Percentiles rank a stretch among this genome's conserved stretches.
phyloP scores from a whole-genome alignment of 2,888 invertebrate species.

The Leptogaster cylindrica region DNA sequence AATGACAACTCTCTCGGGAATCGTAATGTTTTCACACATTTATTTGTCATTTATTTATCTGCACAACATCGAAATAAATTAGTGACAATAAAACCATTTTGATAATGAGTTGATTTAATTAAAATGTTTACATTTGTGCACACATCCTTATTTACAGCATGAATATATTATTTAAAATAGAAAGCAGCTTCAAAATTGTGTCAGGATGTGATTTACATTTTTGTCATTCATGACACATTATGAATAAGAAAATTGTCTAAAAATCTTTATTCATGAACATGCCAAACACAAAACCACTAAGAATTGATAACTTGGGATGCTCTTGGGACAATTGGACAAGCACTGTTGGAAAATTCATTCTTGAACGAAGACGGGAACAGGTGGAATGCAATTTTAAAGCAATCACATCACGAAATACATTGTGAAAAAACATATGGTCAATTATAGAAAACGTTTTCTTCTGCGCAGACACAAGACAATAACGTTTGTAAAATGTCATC shows the following conservation, averaged over 20 bases:
- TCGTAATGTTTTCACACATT: no score
- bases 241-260: conserved; percentile 14
- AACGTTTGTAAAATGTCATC: no score
- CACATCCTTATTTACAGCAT: not conserved
- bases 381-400: no score
- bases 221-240: conserved; percentile 4
- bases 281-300: not conserved
- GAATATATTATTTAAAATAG: not conserved
- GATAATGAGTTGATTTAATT: no score
- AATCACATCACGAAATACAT: no score
- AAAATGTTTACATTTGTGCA: not conserved
- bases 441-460: no score
- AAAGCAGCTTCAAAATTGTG: not conserved
- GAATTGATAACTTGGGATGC: no score
- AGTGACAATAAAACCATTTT: not conserved
- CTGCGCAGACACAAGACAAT: no score
- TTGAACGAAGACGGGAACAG: not conserved
- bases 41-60: not conserved
- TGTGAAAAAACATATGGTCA: no score
- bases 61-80: not conserved
- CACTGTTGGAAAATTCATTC: not conserved
- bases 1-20: not conserved
- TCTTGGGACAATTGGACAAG: no score
- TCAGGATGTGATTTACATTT: conserved; percentile 19
- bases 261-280: conserved; percentile 17